These are phyloP conservation scores for Erythrocercus mccallii DNA, from an alignment of 2,113 vertebrate species.

Conservation along the genomic window DNA sequence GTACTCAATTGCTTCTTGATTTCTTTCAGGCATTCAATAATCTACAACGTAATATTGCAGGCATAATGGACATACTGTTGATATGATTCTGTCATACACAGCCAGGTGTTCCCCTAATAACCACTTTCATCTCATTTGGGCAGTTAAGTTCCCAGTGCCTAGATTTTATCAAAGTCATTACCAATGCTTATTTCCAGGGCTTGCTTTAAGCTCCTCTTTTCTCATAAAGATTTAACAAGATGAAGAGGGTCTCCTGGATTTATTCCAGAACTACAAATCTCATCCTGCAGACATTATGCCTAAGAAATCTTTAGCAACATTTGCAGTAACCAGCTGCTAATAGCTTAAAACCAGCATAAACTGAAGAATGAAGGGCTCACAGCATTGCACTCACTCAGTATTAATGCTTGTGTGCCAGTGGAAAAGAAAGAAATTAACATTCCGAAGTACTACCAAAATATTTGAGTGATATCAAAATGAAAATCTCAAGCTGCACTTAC, in stretches of 20 bases:
- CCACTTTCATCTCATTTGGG: neutral
- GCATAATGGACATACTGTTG: neutral
- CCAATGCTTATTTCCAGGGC: neutral
- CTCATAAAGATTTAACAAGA: neutral
- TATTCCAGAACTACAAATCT: neutral
- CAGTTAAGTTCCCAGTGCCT: neutral
- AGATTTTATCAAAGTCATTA: neutral
- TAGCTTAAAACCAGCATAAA: neutral
- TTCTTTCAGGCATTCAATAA: slow-evolving; percentile 96
- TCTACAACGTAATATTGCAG: slow-evolving; percentile 66
- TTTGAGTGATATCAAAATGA: neutral
- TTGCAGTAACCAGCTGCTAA: neutral
- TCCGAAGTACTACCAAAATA: neutral
- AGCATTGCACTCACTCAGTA: neutral
- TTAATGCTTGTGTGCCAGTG: neutral
- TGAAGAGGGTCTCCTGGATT: neutral
- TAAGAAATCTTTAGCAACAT: neutral
- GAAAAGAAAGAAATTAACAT: neutral
- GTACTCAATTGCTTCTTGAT: slow-evolving; percentile 83
- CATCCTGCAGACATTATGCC: neutral
- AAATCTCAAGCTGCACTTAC: neutral
- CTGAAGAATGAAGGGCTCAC: neutral
- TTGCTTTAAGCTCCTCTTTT: neutral
- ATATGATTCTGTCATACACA: neutral
- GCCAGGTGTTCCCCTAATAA: neutral